Conservation (phyloP, 92 coral and sea anemone species). For the Parazoanthus atlanticus region DNA sequence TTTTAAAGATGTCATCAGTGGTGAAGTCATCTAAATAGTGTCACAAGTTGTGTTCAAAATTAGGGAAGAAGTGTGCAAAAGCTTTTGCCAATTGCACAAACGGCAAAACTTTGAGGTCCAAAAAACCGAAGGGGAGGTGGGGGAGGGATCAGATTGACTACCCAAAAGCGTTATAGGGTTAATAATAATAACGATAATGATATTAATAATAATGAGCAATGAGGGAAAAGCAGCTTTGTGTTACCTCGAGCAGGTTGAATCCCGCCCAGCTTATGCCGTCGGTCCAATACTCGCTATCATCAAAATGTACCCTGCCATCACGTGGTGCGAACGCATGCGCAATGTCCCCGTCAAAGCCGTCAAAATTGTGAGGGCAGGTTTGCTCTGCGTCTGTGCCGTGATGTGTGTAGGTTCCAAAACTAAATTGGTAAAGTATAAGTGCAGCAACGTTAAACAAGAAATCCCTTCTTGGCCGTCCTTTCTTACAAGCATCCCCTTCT, state of each 20-base stretch:
- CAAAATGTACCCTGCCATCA: slow-evolving; percentile 17
- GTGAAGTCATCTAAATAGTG: no score
- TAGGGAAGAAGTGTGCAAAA: no score
- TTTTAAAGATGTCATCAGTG: no score
- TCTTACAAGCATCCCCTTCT: no score
- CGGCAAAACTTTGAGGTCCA: no score
- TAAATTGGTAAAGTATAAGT: background rate
- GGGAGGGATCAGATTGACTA: no score
- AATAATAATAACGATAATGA: background rate
- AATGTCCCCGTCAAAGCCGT: slow-evolving; percentile 12
- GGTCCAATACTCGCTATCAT: slow-evolving; percentile 26
- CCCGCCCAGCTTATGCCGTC: slow-evolving; percentile 14
- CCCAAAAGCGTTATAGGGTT: no score
- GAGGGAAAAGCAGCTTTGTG: background rate
- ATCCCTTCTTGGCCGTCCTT: no score
- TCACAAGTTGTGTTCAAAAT: no score
- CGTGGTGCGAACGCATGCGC: slow-evolving; percentile 22
- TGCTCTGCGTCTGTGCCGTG: background rate
- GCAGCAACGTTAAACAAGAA: no score
- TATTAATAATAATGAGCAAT: background rate
- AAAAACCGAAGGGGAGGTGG: no score
- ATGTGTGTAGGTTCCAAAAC: slow-evolving; percentile 24
- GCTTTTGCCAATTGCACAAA: no score
- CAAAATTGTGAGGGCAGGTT: background rate
- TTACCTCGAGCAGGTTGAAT: slow-evolving; percentile 3